These are phyloP conservation scores for Xyrichtys novacula DNA, from an alignment of 2,797 vertebrate species.

Conservation along the genomic window DNA sequence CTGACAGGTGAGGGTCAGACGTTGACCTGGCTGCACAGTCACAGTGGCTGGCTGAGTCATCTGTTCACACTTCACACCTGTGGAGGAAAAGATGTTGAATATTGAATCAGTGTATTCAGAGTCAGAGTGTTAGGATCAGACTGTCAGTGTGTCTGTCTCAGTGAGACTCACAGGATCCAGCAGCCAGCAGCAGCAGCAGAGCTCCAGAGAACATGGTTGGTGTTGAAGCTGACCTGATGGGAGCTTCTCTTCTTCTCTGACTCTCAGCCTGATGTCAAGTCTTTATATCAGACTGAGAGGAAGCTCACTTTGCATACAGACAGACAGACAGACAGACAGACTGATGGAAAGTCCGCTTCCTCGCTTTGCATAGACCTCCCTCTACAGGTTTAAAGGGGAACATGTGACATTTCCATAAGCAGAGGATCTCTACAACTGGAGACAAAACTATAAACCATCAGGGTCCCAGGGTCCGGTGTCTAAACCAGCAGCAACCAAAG, in stretches of 20 bases:
- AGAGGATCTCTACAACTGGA: neutral
- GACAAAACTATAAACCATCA: neutral
- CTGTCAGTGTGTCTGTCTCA: neutral
- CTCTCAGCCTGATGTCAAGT: too few species aligned
- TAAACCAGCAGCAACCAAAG: neutral
- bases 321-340: too few species aligned
- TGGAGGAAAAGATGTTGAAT: constrained; percentile 12
- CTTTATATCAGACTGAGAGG: too few species aligned
- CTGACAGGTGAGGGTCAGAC: constrained; percentile 46
- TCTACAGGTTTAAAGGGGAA: neutral
- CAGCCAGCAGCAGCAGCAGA: constrained; percentile 62
- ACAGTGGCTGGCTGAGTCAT: constrained; percentile 38
- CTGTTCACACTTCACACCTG: constrained; percentile 43
- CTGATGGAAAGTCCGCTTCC: neutral
- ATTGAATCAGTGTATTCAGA: neutral
- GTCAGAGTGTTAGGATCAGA: too few species aligned
- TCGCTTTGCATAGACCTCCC: constrained; percentile 13
- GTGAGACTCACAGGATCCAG: constrained; percentile 43
- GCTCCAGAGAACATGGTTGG: too few species aligned
- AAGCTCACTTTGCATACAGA: too few species aligned
- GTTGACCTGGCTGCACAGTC: constrained; percentile 14
- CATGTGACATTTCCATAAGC: neutral
- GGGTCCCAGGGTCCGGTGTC: too few species aligned
- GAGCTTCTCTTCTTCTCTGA: constrained; percentile 13
- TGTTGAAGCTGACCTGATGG: constrained; percentile 3